phyloP scores from a whole-genome alignment of 2,888 invertebrate species.

The Caenorhabditis sulstoni region DNA sequence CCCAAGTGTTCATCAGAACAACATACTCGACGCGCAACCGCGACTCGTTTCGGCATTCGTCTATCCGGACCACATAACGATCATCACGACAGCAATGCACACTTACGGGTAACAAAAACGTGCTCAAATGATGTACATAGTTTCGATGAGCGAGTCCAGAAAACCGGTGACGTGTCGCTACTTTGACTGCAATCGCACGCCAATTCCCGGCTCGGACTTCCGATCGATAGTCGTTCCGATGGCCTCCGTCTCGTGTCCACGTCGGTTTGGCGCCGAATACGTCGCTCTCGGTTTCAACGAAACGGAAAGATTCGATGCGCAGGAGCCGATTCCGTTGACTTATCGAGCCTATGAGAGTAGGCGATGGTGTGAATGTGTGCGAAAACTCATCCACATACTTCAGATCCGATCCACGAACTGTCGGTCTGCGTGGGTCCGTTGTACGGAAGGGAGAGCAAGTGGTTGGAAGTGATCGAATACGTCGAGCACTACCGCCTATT shows the following conservation, averaged over 20 bases:
- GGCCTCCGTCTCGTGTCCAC: conserved; percentile 27
- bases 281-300: conserved; percentile 11
- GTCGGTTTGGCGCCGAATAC: conserved; percentile 27
- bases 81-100: conserved; percentile 20
- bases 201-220: background rate
- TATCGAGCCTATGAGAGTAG: conserved; percentile 20
- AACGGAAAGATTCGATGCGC: too few species aligned
- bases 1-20: too few species aligned
- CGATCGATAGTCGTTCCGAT: conserved; percentile 25
- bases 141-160: background rate
- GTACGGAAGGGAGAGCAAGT: conserved; percentile 37
- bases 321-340: conserved; percentile 21
- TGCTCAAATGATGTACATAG: too few species aligned
- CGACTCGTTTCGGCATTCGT: too few species aligned
- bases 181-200: conserved; percentile 23
- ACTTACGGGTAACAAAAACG: conserved; percentile 18
- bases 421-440: conserved; percentile 37
- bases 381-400: background rate
- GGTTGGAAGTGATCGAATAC: conserved; percentile 37
- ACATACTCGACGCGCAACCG: too few species aligned
- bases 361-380: background rate
- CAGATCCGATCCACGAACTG: conserved; percentile 39
- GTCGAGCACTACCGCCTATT: conserved; percentile 40
- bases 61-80: background rate
- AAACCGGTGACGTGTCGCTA: conserved; percentile 17